A percentile compares a stretch with the other conserved stretches of the same genome.
Evolutionary conservation across 2,888 invertebrate genomes (phyloP).

Genomic region (Ennomos quercinarius): DNA sequence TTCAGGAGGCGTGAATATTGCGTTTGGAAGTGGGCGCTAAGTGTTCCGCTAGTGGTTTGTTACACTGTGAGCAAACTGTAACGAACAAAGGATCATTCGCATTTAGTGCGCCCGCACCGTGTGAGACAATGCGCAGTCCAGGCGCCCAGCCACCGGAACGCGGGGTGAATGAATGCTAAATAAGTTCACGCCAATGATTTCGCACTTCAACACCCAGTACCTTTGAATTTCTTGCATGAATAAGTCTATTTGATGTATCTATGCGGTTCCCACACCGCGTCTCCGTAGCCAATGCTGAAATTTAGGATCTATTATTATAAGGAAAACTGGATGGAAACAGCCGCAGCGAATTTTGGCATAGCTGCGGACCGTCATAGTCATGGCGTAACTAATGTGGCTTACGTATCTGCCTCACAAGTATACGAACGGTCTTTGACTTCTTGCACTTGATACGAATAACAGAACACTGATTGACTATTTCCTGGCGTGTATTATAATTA

Average conservation of each 20-base stretch:
- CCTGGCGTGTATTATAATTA: conserved; percentile 58
- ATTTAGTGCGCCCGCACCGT: conserved; percentile 63
- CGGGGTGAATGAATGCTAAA: conserved; percentile 79
- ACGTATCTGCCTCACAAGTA: conserved; percentile 57
- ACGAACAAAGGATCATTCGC: conserved; percentile 79
- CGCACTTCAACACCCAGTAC: conserved; percentile 46
- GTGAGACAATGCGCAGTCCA: conserved; percentile 76
- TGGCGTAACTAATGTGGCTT: conserved; percentile 68
- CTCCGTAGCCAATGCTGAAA: conserved; percentile 31
- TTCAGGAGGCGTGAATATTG: conserved; percentile 63
- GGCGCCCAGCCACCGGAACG: conserved; percentile 73
- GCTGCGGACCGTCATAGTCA: conserved; percentile 55
- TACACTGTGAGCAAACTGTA: conserved; percentile 74
- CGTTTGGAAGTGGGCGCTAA: conserved; percentile 72
- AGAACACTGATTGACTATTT: conserved; percentile 66
- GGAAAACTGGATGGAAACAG: conserved; percentile 46
- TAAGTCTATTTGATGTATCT: conserved; percentile 36
- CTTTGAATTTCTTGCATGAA: conserved; percentile 42
- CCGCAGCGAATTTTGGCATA: conserved; percentile 42
- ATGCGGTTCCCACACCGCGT: conserved; percentile 37
- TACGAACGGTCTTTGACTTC: conserved; percentile 71
- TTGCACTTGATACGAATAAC: conserved; percentile 55
- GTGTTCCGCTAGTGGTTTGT: conserved; percentile 68
- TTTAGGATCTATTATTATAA: conserved; percentile 27
- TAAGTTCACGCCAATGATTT: conserved; percentile 63